phyloP scores from a whole-genome alignment of 2,888 invertebrate species.

The Melanophora roralis region DNA sequence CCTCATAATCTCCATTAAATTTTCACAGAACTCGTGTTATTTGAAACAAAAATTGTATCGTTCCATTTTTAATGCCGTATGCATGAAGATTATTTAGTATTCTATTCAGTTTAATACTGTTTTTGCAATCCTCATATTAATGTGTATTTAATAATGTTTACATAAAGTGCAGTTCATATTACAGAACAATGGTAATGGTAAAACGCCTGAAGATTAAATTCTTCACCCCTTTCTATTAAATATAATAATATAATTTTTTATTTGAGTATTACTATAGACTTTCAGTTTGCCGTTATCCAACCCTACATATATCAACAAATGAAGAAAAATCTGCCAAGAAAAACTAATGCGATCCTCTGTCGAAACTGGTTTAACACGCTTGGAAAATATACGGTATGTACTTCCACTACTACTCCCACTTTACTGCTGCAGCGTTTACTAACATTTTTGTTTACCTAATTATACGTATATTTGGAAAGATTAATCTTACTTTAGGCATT shows the following conservation, averaged over 20 bases:
- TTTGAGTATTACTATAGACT: slow-evolving; percentile 23
- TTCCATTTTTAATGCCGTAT: slow-evolving; percentile 16
- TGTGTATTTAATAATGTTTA: background rate
- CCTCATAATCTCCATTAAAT: slow-evolving; percentile 46
- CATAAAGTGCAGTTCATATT: background rate
- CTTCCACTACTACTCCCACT: slow-evolving; percentile 49
- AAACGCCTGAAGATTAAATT: background rate
- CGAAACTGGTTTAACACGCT: background rate
- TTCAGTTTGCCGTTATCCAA: slow-evolving; percentile 21
- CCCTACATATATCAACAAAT: background rate
- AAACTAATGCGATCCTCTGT: background rate
- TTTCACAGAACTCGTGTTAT: slow-evolving; percentile 41
- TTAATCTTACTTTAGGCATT: too few species aligned
- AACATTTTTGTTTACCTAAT: too few species aligned
- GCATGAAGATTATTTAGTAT: slow-evolving; percentile 16
- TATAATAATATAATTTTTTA: slow-evolving; percentile 8
- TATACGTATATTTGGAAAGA: too few species aligned
- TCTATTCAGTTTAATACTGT: too few species aligned
- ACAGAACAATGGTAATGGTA: slow-evolving; percentile 21
- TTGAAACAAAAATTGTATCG: slow-evolving; percentile 21
- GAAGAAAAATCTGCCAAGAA: background rate
- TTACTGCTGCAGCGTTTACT: background rate
- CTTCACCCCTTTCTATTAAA: background rate
- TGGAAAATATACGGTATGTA: slow-evolving; percentile 46
- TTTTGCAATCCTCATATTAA: slow-evolving; percentile 2